These are phyloP conservation scores for Druceiella hillmani DNA, from an alignment of 2,888 invertebrate genomes.

Conservation along the genomic window DNA sequence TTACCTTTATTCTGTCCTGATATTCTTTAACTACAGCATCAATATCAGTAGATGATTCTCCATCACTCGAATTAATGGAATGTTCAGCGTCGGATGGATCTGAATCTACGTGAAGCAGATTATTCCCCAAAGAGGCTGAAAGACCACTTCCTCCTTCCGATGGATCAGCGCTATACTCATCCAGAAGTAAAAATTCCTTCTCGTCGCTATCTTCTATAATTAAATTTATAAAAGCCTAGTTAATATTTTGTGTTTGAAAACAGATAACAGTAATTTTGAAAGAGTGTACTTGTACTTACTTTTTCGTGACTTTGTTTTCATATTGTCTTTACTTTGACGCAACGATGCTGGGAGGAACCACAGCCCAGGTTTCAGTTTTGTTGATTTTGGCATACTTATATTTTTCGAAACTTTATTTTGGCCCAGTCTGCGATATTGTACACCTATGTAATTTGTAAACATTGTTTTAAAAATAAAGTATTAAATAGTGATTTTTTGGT, in stretches of 20 bases:
- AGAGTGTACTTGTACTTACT: no score
- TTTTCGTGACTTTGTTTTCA: slow-evolving; percentile 47
- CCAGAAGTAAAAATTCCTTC: slow-evolving; percentile 53
- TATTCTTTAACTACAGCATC: slow-evolving; percentile 75
- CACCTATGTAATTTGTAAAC: no score
- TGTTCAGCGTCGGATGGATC: slow-evolving; percentile 34
- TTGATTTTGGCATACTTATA: slow-evolving; percentile 33
- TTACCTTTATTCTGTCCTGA: slow-evolving; percentile 63
- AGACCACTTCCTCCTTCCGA: slow-evolving; percentile 8
- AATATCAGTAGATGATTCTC: slow-evolving; percentile 68
- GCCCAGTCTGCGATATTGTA: slow-evolving; percentile 47
- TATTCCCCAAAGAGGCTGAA: no score
- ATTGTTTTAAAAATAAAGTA: no score
- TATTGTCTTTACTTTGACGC: slow-evolving; percentile 47
- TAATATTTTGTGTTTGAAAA: no score
- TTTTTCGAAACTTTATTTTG: slow-evolving; percentile 31
- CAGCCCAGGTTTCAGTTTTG: slow-evolving; percentile 36
- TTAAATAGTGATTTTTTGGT: no score
- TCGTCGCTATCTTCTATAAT: slow-evolving; percentile 47
- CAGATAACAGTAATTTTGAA: no score
- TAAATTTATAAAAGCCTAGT: no score
- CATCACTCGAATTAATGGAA: slow-evolving; percentile 40
- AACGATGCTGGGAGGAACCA: slow-evolving; percentile 50
- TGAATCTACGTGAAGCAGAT: neutral
- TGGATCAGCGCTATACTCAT: slow-evolving; percentile 47